A percentile compares a stretch with the other conserved stretches of the same genome.
These are phyloP conservation scores for Orthosia cruda DNA, from an alignment of 2,888 invertebrate genomes.

Conservation along the genomic window DNA sequence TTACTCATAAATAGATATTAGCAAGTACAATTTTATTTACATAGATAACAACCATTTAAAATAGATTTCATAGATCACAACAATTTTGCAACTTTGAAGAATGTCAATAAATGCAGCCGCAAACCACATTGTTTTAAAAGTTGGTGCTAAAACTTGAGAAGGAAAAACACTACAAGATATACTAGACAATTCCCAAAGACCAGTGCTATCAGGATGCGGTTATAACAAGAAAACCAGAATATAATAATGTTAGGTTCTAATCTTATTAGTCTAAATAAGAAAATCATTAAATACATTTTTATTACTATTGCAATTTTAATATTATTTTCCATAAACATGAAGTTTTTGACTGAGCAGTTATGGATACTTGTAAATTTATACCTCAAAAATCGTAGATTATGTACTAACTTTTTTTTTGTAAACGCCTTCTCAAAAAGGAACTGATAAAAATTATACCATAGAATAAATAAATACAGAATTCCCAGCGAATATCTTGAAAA, in stretches of 20 bases:
- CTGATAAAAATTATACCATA: background rate
- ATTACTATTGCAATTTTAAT: too few relatives aligned
- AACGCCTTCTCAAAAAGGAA: background rate
- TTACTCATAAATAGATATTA: conserved; percentile 16
- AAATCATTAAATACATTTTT: background rate
- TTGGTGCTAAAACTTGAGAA: conserved; percentile 10
- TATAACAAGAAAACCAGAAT: conserved; percentile 28
- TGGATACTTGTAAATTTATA: background rate
- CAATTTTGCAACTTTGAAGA: conserved; percentile 8
- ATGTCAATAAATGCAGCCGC: background rate
- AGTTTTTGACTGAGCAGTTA: background rate
- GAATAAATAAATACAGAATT: background rate
- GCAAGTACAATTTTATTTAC: conserved; percentile 44
- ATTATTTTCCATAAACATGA: too few relatives aligned
- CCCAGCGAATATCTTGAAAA: background rate
- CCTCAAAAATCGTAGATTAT: background rate
- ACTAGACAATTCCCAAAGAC: conserved; percentile 2
- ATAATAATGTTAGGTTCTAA: background rate
- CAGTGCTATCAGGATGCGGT: conserved; percentile 43
- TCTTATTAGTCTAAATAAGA: background rate
- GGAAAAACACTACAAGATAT: background rate
- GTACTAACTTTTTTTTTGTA: background rate
- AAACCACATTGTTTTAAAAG: background rate
- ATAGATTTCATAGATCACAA: conserved; percentile 9
- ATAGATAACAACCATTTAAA: background rate